Percentiles rank a stretch among this genome's conserved stretches.
These are phyloP conservation scores for Zaprionus capensis DNA, from an alignment of 1,140 invertebrate genomes.

Conservation along the genomic window DNA sequence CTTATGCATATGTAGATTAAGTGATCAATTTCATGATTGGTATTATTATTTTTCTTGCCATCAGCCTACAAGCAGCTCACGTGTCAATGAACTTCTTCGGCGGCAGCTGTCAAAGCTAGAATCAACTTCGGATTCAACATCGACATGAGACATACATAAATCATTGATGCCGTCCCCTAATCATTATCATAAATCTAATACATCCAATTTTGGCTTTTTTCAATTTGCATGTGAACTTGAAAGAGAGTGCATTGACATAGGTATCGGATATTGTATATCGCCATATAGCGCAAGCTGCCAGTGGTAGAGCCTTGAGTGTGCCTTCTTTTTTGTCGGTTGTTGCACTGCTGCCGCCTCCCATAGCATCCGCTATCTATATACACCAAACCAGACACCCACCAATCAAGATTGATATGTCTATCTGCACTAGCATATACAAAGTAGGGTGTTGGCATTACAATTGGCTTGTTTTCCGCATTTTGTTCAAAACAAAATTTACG, in stretches of 20 bases:
- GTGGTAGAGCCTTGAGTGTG: constrained; percentile 38
- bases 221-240: constrained; percentile 80
- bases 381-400: constrained; percentile 22
- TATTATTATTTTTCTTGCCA: constrained; percentile 10
- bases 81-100: constrained; percentile 69
- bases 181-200: constrained; percentile 73
- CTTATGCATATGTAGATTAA: constrained; percentile 15
- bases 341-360: constrained; percentile 23
- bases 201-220: constrained; percentile 60
- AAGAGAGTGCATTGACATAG: constrained; percentile 65
- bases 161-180: constrained; percentile 43
- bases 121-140: constrained; percentile 27
- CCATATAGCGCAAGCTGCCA: not conserved
- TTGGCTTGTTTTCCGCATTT: constrained; percentile 46
- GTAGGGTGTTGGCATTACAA: constrained; percentile 20
- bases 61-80: constrained; percentile 33
- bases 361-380: constrained; percentile 25
- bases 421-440: constrained; percentile 1
- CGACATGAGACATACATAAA: constrained; percentile 53
- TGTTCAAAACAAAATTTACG: constrained; percentile 40
- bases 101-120: constrained; percentile 59
- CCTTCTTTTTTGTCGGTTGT: constrained; percentile 34
- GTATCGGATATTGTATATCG: constrained; percentile 29
- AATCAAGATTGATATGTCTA: constrained; percentile 33
- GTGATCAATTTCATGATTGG: constrained; percentile 27